Base-by-base conservation (phyloP, 2,888 invertebrate species). In the Hirtodrosophila histrioides region DNA sequence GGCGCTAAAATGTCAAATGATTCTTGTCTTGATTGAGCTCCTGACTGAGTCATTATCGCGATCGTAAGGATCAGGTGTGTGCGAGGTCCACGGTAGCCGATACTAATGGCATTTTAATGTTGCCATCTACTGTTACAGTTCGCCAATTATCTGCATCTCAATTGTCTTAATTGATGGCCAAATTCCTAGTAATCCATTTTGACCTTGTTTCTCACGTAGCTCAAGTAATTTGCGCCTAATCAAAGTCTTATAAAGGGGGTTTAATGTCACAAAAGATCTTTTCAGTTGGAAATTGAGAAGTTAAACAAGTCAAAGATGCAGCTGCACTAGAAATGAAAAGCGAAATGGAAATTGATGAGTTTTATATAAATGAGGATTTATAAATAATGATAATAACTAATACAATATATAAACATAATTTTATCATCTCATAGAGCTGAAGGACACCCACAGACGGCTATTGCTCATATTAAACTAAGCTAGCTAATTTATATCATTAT, bases 1-100 rank as follows among this genome's bases (percentile, higher is more conserved):
- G 78, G 70, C 76, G 73, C 69, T 69, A 65, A 70, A 76, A 78
- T 83, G 83, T 71, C 76, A 79, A 78, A 57, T 75, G 73, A 73
- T 78, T 58, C 57, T 66, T 80, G 69, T 83, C 72, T 73, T 76
- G 85, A 84, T 83, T 81, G 78, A 82, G 51, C 40, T 46, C 40
- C 55, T 55, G 67, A 65, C 60, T 69, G 68, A 37, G 36, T 60
- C 36, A 10, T 56, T 55, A 68, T 76, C 64, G 56, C 45, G 49
- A 63, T 55, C 44, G 27, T 17, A 17, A 33, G 53, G 35, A 61
- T 66, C 76, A 60, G 64, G 41, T 50, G 73, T 10, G 31, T 27
- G 7, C 35, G 10, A 48, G 23, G 29, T 40, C 35, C 50, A 64
- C 75, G 53, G 69, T 77, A 73, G 78, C 55, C 56, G 31, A 24